Evolutionary conservation across 2,888 invertebrate species (phyloP), one percentile per base, ranked within the genome.

Genomic region (Diarsia rubi): DNA sequence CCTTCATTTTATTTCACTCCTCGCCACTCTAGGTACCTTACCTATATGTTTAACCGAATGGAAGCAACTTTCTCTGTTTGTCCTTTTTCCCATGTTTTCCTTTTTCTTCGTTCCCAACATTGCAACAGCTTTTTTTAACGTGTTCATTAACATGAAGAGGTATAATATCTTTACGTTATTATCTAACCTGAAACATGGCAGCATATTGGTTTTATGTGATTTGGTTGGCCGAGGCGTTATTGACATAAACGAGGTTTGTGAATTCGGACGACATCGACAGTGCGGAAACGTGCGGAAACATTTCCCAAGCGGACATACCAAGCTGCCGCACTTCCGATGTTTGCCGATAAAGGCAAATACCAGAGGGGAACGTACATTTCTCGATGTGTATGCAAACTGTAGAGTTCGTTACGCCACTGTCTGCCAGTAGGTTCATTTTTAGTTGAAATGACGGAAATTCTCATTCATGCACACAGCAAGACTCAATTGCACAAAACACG

Each of bases 261-360:
- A 74, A 69, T 80, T 79, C 63, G 24, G 68, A 52, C 73, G 68
- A 24, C 72, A n/a, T 52, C 73, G 68, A 24, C 72, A n/a, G 75
- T 54, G 75, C 52, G 67, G 59, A 79, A 78, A 59, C 64, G 66
- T 60, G 77, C 52, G 59, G 75, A 72, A 65, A 76, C 73, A 60
- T 78, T 69, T 71, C 60, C 71, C 59, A 24, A 65, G 64, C 57
- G 62, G 66, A 73, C 49, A 67, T 67, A 57, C 54, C 73, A 79
- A 75, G 54, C 66, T 52, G 73, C 19, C 54, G 59, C 67, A 64
- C 52, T 79, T 79, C 65, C 78, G 49, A 78, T 74, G 63, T 80
- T 57, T 79, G 24, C 57, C 16, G 31, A 57, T 60, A 68, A 73
- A 73, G 42, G 65, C 65, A 77, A 78, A 78, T 72, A 64, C 21